Conservation (phyloP, 2,113 vertebrate species). For the Pionites leucogaster region DNA sequence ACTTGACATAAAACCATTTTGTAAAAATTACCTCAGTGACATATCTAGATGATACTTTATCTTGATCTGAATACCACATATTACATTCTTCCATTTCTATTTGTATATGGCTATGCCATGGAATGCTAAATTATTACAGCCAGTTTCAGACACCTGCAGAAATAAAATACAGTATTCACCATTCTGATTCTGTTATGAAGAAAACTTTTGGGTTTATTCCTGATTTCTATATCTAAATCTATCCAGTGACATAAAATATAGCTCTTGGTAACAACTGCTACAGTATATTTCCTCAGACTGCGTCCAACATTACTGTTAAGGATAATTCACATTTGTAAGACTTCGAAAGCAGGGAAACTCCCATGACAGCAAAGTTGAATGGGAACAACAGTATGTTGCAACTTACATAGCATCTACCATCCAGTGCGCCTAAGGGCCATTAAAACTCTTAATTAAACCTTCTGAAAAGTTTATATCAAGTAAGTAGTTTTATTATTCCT, state of each 20-base stretch:
- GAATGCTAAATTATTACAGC: constrained; percentile 41
- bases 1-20: constrained; percentile 34
- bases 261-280: not conserved
- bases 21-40: constrained; percentile 43
- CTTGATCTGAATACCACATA: constrained; percentile 47
- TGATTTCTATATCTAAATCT: constrained; percentile 35
- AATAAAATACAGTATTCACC: constrained; percentile 42
- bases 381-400: not conserved
- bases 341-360: not conserved
- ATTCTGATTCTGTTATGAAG: constrained; percentile 42
- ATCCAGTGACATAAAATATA: not conserved
- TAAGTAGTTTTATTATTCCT: not conserved
- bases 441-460: not conserved
- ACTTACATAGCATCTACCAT: not conserved
- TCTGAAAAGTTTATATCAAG: not conserved
- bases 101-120: not conserved
- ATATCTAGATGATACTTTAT: constrained; percentile 48
- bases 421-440: not conserved
- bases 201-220: constrained; percentile 18
- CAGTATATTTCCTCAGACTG: not conserved
- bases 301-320: not conserved
- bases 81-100: constrained; percentile 16
- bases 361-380: constrained; percentile 19
- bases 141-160: constrained; percentile 24
- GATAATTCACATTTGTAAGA: not conserved